Evolutionary conservation across 2,888 invertebrate species (phyloP), one percentile per base, ranked within the genome.

Genomic region (Drosophila mimetica): DNA sequence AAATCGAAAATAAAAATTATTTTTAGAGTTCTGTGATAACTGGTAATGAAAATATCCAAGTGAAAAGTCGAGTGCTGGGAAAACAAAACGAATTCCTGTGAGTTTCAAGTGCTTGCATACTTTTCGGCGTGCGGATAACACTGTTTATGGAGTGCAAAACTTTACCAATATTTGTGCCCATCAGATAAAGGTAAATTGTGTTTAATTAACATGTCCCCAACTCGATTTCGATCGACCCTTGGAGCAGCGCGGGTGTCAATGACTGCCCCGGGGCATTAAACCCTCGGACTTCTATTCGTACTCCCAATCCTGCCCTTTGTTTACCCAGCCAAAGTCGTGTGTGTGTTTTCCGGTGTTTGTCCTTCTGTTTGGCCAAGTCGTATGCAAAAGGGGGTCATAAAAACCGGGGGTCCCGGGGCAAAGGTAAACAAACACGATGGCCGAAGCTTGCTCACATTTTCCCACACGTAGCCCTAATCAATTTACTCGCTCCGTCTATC

Each of bases 211-310:
- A 58, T 28, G 30, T 48, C 53, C 36, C 61, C 41, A 54, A 48
- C 25, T 25, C 4, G 34, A 44, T 30, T 6, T n/a, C n/a, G n/a
- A n/a, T n/a, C 39, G 7, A 42, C 32, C 63, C 30, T 42, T 42
- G 58, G 52, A 52, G 41, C 52, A 60, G 60, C 34, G 42, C n/a
- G 42, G 22, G 44, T 81, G 82, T 81, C 82, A 82, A 79, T 84
- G 84, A 84, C 82, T 79, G 79, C 77, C 76, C 63, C 75, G 70
- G 82, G 84, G 74, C 82, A 84, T 84, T 82, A 81, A 81, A 82
- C 82, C 34, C 47, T 37, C 32, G 28, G 37, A 37, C 54, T 72
- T 37, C 55, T 18, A 11, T 47, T 47, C 47, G 48, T 18, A 48
- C 25, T 44, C 42, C 61, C n/a, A n/a, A n/a, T n/a, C n/a, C 55